phyloP scores from a whole-genome alignment of 2,113 vertebrate species.

The Leucoraja erinaceus region DNA sequence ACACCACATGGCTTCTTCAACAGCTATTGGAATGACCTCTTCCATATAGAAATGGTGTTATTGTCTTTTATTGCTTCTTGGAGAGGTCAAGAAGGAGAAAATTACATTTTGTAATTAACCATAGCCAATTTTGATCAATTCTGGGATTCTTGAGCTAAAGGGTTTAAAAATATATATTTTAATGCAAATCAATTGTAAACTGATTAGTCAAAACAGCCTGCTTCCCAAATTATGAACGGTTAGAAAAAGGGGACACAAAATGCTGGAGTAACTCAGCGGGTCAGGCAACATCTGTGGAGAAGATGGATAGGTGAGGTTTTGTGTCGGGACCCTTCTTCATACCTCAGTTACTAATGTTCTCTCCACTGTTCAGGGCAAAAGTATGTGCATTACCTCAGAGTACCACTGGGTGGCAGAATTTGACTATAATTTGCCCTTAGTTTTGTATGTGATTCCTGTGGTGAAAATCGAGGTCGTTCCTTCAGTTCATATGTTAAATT shows the following conservation, averaged over 20 bases:
- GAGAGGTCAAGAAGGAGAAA: not conserved
- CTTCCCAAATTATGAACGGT: not conserved
- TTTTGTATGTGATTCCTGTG: not conserved
- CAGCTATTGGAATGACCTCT: too few species aligned
- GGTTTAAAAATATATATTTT: too few species aligned
- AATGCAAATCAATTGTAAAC: too few species aligned
- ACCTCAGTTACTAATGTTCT: not conserved
- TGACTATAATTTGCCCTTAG: not conserved
- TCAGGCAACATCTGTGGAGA: too few species aligned
- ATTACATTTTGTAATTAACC: not conserved
- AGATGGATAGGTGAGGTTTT: too few species aligned
- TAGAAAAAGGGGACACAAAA: not conserved
- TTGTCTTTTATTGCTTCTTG: not conserved
- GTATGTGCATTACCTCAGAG: not conserved
- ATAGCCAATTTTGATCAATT: not conserved
- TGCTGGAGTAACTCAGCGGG: too few species aligned
- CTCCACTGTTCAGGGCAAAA: not conserved
- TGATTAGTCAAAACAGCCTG: not conserved
- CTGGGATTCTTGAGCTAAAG: not conserved
- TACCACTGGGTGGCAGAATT: slow-evolving; percentile 1
- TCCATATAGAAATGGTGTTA: too few species aligned
- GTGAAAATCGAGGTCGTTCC: not conserved
- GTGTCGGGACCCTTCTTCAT: too few species aligned
- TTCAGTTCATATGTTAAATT: not conserved
- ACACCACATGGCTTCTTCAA: too few species aligned